A percentile compares a stretch with the other conserved stretches of the same genome.
phyloP scores from a whole-genome alignment of 2,888 invertebrate genomes.

The Periphyllus acericola region DNA sequence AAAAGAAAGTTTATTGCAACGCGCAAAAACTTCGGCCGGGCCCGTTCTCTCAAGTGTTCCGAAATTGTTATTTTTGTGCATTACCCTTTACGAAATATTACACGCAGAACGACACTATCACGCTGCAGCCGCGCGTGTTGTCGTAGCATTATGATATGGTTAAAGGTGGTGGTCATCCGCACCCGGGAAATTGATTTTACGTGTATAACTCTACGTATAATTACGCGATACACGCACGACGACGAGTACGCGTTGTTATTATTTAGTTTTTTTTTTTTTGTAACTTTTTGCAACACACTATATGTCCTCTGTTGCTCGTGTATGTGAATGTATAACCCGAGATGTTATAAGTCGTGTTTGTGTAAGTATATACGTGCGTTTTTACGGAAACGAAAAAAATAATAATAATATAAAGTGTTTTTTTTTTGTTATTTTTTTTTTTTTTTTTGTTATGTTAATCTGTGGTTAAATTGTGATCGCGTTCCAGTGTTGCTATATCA shows the following conservation, averaged over 20 bases:
- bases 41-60: background rate
- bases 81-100: background rate
- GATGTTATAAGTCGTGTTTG: background rate
- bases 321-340: background rate
- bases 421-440: background rate
- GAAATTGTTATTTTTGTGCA: background rate
- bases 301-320: background rate
- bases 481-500: background rate
- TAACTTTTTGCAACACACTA: background rate
- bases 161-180: background rate
- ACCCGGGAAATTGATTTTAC: slow-evolving; percentile 26
- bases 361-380: background rate
- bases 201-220: background rate
- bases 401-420: background rate
- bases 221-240: background rate
- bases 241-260: background rate
- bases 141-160: background rate
- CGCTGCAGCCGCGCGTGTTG: no score
- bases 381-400: background rate
- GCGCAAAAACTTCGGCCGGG: background rate
- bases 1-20: background rate
- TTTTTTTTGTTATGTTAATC: background rate
- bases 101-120: background rate
- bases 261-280: background rate
- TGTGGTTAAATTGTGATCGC: background rate